Evolutionary conservation across 2,888 invertebrate species (phyloP), one percentile per base, ranked within the genome.

Genomic region (Magallana nippona): DNA sequence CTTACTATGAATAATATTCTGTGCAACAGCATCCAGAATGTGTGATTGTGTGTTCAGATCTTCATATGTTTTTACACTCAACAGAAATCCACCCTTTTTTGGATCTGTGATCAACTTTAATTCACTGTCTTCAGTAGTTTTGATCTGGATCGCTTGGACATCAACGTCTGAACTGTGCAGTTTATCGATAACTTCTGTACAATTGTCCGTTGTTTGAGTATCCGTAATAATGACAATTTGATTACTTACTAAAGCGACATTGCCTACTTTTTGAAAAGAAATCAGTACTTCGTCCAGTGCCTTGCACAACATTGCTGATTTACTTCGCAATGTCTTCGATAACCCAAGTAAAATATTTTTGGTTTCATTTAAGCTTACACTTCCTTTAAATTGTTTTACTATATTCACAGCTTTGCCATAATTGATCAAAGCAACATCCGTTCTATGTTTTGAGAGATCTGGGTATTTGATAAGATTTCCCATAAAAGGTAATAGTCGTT

Each of bases 181-280:
- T 13, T 27, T 8, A 22, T 32, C 58, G 5, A 79, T 44, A 27
- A 58, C 82, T 17, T 44, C 27, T 5, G 22, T 32, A 58, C 55
- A 58, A 55, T 79, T 32, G 10, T 58, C 79, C 22, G 83, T 82
- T 15, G 71, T 55, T 1, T n/a, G 22, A 32, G 82, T 83, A n/a
- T 85, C 85, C 17, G 79, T 62, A 13, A 85, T 57, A 8, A 85
- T 32, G 13, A 85, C 55, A 11, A 85, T 55, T 56, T 85, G 85
- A 15, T 79, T 79, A 56, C 22, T 57, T 56, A 17, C 71, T 15
- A 5, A 13, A 11, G 17, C 17, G n/a, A 78, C 58, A 55, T 71
- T 22, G 1, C 17, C 19, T 27, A 63, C 13, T 3, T 15, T 55
- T 57, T 17, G 77, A 22, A 84, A 27, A 0, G 57, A 3, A 15